Conservation (phyloP, 2,888 invertebrate species). For the Camponotus fellah region DNA sequence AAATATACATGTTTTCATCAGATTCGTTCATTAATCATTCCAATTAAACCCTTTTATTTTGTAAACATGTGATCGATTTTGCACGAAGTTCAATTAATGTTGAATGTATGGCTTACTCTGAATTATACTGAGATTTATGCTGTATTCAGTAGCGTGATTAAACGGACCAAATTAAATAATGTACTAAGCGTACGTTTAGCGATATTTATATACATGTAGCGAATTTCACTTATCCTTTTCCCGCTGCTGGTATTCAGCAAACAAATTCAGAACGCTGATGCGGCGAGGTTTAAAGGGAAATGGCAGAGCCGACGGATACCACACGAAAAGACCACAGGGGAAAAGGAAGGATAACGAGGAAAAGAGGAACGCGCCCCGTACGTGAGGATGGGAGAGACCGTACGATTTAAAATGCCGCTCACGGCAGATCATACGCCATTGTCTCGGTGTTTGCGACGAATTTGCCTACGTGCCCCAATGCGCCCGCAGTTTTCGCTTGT, state of each 20-base stretch:
- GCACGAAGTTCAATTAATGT: constrained; percentile 1
- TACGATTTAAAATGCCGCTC: constrained; percentile 76
- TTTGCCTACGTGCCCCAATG: constrained; percentile 83
- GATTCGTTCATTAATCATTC: background rate
- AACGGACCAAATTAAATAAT: constrained; percentile 5
- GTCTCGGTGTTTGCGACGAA: constrained; percentile 80
- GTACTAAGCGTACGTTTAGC: constrained; percentile 26
- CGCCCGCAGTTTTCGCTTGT: constrained; percentile 72
- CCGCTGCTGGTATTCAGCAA: constrained; percentile 28
- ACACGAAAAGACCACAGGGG: constrained; percentile 40
- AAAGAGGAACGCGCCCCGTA: constrained; percentile 63
- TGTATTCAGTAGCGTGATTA: constrained; percentile 29
- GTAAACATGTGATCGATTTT: background rate
- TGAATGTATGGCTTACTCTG: background rate
- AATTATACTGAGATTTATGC: constrained; percentile 21
- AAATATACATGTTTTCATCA: background rate
- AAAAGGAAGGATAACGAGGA: constrained; percentile 61
- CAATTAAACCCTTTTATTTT: background rate
- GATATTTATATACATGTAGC: constrained; percentile 35
- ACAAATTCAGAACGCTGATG: constrained; percentile 41
- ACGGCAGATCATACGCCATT: constrained; percentile 77
- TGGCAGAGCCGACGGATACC: constrained; percentile 8
- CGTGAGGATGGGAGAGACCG: constrained; percentile 60
- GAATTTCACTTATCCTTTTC: constrained; percentile 41
- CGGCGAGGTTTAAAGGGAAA: constrained; percentile 14